Base-by-base conservation (phyloP, 2,888 invertebrate genomes). In the Romanomermis culicivorax region DNA sequence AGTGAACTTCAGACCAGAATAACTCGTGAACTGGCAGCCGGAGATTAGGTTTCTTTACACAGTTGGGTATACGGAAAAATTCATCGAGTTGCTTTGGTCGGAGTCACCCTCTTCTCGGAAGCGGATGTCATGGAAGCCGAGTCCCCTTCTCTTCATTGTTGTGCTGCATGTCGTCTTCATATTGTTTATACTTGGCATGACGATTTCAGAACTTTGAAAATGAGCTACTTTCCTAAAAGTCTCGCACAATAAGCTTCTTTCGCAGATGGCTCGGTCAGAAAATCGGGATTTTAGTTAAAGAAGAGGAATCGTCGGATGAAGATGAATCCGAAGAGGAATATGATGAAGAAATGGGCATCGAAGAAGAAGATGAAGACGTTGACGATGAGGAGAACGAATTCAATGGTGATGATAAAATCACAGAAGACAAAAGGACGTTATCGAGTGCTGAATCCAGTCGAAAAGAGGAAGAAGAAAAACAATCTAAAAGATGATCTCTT, bases 201-300 rank as follows among this genome's bases (percentile, higher is more conserved):
- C n/a, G n/a, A n/a, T n/a, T n/a, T n/a, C n/a, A n/a, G n/a, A n/a
- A n/a, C n/a, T n/a, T n/a, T n/a, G n/a, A n/a, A n/a, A n/a, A n/a
- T n/a, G n/a, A n/a, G n/a, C n/a, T n/a, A 42, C 20, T 42, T 14
- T 11, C 42, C 11, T 51, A 66, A 67, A 55, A 67, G 67, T 53
- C 67, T 67, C n/a, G 66, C 67, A n/a, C 64, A 64, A 54, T 67
- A 67, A 53, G 66, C 67, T 2, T 55, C n/a, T n/a, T n/a, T n/a
- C n/a, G n/a, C n/a, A n/a, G 66, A 25, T 67, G 66, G 66, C 56
- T 67, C 11, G 67, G 67, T 17, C 65, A 67, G 57, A 64, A 65
- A 55, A 64, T 67, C 49, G 67, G 67, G 43, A 66, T 67, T 53
- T 59, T 67, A 7, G 67, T 54, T 23, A 27, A 49, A 3, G 49